Base-by-base conservation (phyloP, 2,888 invertebrate species). In the Dichetophora obliterata region DNA sequence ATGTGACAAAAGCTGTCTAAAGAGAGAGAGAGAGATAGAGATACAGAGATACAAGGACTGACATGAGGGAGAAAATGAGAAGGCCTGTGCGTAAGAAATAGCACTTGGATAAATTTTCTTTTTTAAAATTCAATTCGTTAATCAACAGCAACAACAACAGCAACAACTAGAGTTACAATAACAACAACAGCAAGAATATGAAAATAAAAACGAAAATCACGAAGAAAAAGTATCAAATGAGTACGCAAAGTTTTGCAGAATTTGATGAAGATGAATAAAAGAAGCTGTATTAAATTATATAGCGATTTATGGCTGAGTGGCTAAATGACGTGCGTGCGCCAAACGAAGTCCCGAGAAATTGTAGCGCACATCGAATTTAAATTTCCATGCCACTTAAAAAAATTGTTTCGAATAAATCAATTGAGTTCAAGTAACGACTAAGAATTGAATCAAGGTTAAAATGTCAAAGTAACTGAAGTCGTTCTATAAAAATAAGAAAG, bases 171-270 rank as follows among this genome's bases (percentile, higher is more conserved):
- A 63, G 61, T 43, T 61, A 72, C 43, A 72, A 72, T 61, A 61
- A n/a, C 59, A 72, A 59, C 43, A 72, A 43, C 61, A 63, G 61
- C 59, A 72, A 72, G 59, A 72, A 72, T 61, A 61, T 72, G 61
- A 72, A 72, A 72, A 16, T 3, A 48, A 72, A 63, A 61, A 61
- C 48, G 59, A 48, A 48, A 63, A 37, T 48, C 11, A 68, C 27
- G 24, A 11, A 9, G 57, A 57, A 24, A 4, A 22, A 57, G 57
- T 14, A 57, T 43, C 43, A 14, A 57, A 57, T 57, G 19, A 57
- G 57, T 57, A 57, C 19, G 14, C 57, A 57, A 57, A 57, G 22
- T 19, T 22, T 57, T 24, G 3, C n/a, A 24, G 11, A 57, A 11
- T 57, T 57, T 22, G 19, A 57, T 57, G 57, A 57, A 57, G 57